A percentile compares a stretch with the other conserved stretches of the same genome.
Conservation (phyloP, 2,888 invertebrate genomes). For the Eueremaeus valkanovi region DNA sequence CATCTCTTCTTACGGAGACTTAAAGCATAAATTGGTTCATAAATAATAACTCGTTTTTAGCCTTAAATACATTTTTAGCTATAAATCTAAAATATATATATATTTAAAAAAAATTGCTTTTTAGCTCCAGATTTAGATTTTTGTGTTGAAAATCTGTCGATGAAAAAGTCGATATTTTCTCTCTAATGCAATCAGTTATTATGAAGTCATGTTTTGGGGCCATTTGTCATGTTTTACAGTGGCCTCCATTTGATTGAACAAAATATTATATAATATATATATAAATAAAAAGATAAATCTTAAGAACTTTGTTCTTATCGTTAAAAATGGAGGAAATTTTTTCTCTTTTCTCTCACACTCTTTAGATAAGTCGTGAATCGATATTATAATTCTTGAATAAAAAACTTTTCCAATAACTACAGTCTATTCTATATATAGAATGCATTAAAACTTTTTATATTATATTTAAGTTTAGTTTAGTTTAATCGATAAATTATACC, state of each 20-base stretch:
- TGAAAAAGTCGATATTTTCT: neutral
- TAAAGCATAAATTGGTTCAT: neutral
- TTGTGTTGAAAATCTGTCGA: neutral
- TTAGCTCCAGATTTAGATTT: neutral
- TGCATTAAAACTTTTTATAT: no score
- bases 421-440: no score
- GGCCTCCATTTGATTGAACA: conserved; percentile 20
- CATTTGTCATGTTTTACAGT: conserved; percentile 27
- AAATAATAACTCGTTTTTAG: neutral
- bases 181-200: neutral
- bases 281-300: neutral
- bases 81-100: neutral
- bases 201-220: conserved; percentile 27
- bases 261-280: neutral
- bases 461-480: no score
- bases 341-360: neutral
- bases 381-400: neutral
- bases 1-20: neutral
- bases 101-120: neutral
- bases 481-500: neutral
- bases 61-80: neutral
- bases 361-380: neutral
- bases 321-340: neutral
- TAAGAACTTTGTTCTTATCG: neutral
- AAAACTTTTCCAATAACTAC: no score